phyloP scores from a whole-genome alignment of 1,140 invertebrate species.

The Aphaenogaster floridana region DNA sequence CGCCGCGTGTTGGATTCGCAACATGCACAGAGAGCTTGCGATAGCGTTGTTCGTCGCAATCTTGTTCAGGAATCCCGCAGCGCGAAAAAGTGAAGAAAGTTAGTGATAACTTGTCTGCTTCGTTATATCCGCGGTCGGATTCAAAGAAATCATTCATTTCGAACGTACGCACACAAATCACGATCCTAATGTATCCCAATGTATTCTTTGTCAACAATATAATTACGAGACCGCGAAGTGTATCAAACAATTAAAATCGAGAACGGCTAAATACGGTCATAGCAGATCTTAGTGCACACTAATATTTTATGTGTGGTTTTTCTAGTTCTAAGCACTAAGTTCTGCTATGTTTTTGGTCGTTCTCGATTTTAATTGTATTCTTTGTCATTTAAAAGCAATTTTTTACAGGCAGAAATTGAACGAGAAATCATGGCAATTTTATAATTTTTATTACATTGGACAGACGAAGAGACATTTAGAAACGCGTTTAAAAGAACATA shows the following conservation, averaged over 20 bases:
- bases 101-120: background rate
- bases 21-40: conserved; percentile 15
- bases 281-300: too few relatives aligned
- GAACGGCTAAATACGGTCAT: too few relatives aligned
- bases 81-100: conserved; percentile 52
- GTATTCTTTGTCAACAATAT: background rate
- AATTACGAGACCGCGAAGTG: too few relatives aligned
- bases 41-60: conserved; percentile 5
- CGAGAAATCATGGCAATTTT: background rate
- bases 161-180: conserved; percentile 3
- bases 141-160: conserved; percentile 23
- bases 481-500: too few relatives aligned
- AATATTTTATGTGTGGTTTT: too few relatives aligned
- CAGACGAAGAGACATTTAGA: too few relatives aligned
- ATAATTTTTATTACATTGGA: background rate
- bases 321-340: too few relatives aligned
- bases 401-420: background rate
- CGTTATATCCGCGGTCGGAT: background rate
- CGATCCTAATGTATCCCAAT: background rate
- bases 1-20: background rate
- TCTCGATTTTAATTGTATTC: background rate
- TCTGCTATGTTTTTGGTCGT: too few relatives aligned
- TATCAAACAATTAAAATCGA: too few relatives aligned
- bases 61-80: conserved; percentile 7
- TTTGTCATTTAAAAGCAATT: background rate